These are phyloP conservation scores for Ardeotis arabs DNA, from an alignment of 2,113 vertebrate species.

Conservation along the genomic window DNA sequence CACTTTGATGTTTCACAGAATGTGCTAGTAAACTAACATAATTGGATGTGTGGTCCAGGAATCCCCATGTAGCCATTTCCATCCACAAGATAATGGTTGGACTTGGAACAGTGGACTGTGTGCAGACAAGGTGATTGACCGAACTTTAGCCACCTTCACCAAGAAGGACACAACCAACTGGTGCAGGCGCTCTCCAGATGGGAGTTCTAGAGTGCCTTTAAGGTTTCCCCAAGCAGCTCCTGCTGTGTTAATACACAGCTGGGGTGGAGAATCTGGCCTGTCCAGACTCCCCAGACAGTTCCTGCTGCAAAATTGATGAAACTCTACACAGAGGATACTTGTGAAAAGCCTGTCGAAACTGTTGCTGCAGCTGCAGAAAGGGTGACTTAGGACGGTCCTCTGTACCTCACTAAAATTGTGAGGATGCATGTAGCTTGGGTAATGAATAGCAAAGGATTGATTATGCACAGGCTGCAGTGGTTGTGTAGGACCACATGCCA, in stretches of 20 bases:
- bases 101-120: not conserved
- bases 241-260: not conserved
- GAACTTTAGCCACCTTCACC: not conserved
- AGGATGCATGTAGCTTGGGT: not conserved
- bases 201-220: not conserved
- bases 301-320: not conserved
- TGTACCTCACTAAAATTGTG: fast-evolving
- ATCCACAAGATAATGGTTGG: fast-evolving
- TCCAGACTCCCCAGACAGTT: not conserved
- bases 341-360: not conserved
- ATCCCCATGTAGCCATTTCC: no score
- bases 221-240: not conserved
- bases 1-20: not conserved
- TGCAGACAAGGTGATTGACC: not conserved
- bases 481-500: not conserved
- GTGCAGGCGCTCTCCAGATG: not conserved
- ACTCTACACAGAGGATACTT: not conserved
- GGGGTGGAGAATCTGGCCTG: not conserved
- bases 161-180: not conserved
- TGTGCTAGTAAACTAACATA: not conserved
- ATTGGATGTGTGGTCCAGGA: fast-evolving
- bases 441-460: not conserved
- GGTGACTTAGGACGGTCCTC: not conserved
- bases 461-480: not conserved
- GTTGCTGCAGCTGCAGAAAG: not conserved